A percentile compares a stretch with the other conserved stretches of the same genome.
Conservation (phyloP, 2,113 vertebrate genomes). For the Petrocephalus zakoni region DNA sequence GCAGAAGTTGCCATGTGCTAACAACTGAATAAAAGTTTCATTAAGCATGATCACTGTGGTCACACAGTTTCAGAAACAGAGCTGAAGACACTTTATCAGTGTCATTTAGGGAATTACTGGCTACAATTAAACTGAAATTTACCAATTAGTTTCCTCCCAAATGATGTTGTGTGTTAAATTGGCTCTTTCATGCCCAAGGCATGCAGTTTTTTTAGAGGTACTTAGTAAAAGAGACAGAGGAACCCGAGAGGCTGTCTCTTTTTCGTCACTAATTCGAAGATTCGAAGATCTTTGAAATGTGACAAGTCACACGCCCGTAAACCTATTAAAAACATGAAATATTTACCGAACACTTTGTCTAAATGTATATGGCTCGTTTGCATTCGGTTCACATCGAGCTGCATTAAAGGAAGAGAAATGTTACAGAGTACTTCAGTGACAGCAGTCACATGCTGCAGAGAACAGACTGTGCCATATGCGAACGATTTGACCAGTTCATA, state of each 20-base stretch:
- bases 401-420: not conserved
- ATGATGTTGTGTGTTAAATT: constrained; percentile 39
- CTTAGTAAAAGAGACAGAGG: not conserved
- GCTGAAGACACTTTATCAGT: constrained; percentile 3
- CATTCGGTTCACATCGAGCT: not conserved
- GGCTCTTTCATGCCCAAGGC: constrained; percentile 37
- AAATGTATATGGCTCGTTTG: not conserved
- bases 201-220: constrained; percentile 24
- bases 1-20: not conserved
- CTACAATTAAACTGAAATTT: constrained; percentile 38
- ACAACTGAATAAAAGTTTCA: not conserved
- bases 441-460: not conserved
- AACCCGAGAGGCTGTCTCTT: not conserved
- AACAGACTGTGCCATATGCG: not conserved
- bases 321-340: not conserved
- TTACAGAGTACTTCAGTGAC: no score
- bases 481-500: not conserved
- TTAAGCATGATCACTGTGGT: not conserved
- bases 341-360: not conserved
- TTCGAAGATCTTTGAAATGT: not conserved
- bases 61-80: not conserved
- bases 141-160: constrained; percentile 51
- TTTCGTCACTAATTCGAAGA: no score
- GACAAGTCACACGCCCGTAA: not conserved
- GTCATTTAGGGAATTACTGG: not conserved